phyloP scores from a whole-genome alignment of 2,888 invertebrate species.

The Oegoconia quadripuncta region DNA sequence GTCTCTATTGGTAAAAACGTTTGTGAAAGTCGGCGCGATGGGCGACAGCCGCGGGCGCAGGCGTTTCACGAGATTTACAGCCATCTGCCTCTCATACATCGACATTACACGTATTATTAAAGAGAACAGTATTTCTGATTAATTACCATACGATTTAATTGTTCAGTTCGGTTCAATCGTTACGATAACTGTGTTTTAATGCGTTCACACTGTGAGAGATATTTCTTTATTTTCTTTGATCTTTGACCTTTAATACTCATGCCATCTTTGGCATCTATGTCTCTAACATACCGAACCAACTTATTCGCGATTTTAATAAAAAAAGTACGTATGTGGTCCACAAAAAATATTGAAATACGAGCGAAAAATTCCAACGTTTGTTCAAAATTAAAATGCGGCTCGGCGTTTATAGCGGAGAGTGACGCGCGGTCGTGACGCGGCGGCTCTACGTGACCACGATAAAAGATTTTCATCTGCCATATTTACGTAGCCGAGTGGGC shows the following conservation, averaged over 20 bases:
- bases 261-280: slow-evolving; percentile 26
- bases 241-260: slow-evolving; percentile 44
- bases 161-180: slow-evolving; percentile 58
- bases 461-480: slow-evolving; percentile 79
- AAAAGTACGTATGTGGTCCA: not conserved
- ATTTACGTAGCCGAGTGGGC: slow-evolving; percentile 77
- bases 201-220: slow-evolving; percentile 56
- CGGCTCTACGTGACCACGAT: slow-evolving; percentile 76
- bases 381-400: slow-evolving; percentile 74
- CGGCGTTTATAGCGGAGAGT: slow-evolving; percentile 71
- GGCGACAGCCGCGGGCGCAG: slow-evolving; percentile 63
- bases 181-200: slow-evolving; percentile 53
- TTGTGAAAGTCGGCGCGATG: slow-evolving; percentile 67
- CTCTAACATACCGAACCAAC: not conserved
- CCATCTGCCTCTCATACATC: slow-evolving; percentile 56
- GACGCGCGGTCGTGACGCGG: slow-evolving; percentile 75
- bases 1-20: slow-evolving; percentile 71
- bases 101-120: slow-evolving; percentile 74
- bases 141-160: slow-evolving; percentile 65
- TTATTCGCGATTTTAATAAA: not conserved
- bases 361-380: slow-evolving; percentile 69
- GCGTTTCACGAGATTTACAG: slow-evolving; percentile 64
- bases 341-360: slow-evolving; percentile 32
- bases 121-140: slow-evolving; percentile 64
- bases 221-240: slow-evolving; percentile 54